Conservation (phyloP, 2,113 vertebrate species). For the Colistium nudipinnis region DNA sequence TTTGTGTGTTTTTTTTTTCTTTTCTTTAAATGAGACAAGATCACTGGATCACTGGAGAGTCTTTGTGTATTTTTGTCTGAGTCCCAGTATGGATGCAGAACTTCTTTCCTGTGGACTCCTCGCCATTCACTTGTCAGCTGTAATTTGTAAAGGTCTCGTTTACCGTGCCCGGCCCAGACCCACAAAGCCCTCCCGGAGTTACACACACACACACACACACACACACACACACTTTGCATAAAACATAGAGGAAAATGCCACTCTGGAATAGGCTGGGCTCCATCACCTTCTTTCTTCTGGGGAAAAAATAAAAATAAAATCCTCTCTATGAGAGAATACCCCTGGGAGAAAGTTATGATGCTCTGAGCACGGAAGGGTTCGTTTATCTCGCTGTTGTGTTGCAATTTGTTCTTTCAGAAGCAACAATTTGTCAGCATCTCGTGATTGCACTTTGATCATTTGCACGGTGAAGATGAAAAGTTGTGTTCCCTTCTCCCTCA, state of each 20-base stretch:
- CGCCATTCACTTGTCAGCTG: constrained; percentile 54
- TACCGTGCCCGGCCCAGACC: constrained; percentile 45
- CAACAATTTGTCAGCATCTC: constrained; percentile 48
- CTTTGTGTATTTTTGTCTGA: constrained; percentile 1
- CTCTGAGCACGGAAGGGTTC: constrained; percentile 49
- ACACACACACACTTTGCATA: constrained; percentile 61
- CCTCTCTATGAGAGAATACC: constrained; percentile 45
- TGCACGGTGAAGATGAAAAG: constrained; percentile 41
- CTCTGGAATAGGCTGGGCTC: constrained; percentile 38
- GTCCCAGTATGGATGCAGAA: constrained; percentile 18
- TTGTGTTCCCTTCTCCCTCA: constrained; percentile 72
- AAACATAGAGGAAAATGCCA: constrained; percentile 53
- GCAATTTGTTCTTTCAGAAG: constrained; percentile 53
- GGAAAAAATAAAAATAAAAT: constrained; percentile 16
- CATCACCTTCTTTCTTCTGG: constrained; percentile 4
- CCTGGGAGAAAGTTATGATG: constrained; percentile 49
- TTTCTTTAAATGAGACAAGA: no score
- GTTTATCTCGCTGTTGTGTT: constrained; percentile 50
- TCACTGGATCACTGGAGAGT: not conserved
- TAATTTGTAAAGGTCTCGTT: constrained; percentile 68
- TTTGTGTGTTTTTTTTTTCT: constrained; percentile 12
- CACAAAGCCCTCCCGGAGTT: constrained; percentile 41
- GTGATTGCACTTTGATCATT: constrained; percentile 56
- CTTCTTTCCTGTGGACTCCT: constrained; percentile 21
- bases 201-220: no score